Evolutionary conservation across 2,888 invertebrate genomes (phyloP).

Genomic region (Ormyrus nitidulus): DNA sequence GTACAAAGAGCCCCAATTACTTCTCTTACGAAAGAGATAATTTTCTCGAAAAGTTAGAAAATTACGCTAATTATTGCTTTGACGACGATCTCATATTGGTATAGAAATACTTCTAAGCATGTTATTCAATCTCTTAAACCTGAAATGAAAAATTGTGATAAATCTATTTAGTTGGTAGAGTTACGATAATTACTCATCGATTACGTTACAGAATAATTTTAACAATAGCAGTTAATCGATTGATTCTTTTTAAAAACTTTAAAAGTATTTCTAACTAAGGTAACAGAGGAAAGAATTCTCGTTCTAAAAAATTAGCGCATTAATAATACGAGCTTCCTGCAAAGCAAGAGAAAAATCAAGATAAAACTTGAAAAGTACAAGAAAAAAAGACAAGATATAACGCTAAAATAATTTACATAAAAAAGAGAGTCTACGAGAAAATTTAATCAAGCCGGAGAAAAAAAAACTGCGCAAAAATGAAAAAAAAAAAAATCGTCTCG

Average conservation of each 20-base stretch:
- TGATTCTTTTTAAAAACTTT: no score
- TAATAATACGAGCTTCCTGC: conserved; percentile 43
- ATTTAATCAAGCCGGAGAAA: background rate
- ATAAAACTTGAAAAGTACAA: conserved; percentile 35
- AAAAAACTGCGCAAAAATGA: background rate
- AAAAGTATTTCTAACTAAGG: no score
- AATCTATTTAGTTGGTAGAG: no score
- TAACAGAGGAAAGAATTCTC: background rate
- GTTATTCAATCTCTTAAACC: no score
- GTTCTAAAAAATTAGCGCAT: conserved; percentile 15
- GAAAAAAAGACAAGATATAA: conserved; percentile 11
- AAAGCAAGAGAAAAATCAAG: conserved; percentile 15
- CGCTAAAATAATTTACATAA: background rate
- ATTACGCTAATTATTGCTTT: no score
- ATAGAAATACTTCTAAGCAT: no score
- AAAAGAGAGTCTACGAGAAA: background rate
- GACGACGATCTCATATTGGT: no score
- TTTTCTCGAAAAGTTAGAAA: background rate
- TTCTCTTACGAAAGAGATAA: background rate
- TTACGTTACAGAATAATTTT: no score
- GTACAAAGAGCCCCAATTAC: background rate
- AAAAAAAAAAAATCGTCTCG: conserved; percentile 29
- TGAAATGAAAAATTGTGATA: no score
- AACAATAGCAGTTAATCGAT: no score
- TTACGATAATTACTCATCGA: no score